Evolutionary conservation across 2,797 vertebrate genomes (phyloP).

Genomic region (Acanthiza pusilla): DNA sequence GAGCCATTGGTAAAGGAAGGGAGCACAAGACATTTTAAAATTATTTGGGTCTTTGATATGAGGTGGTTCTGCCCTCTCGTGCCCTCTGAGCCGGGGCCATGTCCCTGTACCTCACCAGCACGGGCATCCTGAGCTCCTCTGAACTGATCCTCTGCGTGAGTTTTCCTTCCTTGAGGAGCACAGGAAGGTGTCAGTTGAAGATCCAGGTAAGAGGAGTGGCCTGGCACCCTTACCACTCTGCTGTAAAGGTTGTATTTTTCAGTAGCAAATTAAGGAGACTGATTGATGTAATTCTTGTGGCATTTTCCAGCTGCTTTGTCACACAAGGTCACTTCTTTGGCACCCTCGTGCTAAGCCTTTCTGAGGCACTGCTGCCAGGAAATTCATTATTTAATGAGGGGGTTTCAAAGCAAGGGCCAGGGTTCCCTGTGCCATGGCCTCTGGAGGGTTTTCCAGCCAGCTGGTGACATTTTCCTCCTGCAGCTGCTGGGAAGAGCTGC

Average conservation of each 20-base stretch:
- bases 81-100: not conserved
- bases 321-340: not conserved
- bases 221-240: not conserved
- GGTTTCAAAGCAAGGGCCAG: not conserved
- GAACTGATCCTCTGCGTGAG: not conserved
- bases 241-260: not conserved
- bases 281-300: not conserved
- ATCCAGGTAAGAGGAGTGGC: not conserved
- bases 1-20: not conserved
- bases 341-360: not conserved
- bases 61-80: not conserved
- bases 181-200: not conserved
- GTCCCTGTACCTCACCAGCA: not conserved
- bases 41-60: not conserved
- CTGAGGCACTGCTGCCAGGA: not conserved
- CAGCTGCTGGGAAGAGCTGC: not conserved
- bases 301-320: conserved; percentile 24
- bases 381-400: not conserved
- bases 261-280: not conserved
- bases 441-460: not conserved
- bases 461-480: conserved; percentile 25
- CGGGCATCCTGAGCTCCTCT: not conserved
- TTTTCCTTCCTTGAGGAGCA: not conserved
- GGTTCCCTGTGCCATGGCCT: not conserved
- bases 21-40: not conserved